These are phyloP conservation scores for Auanema sp. DNA, from an alignment of 2,888 invertebrate species.

Conservation along the genomic window DNA sequence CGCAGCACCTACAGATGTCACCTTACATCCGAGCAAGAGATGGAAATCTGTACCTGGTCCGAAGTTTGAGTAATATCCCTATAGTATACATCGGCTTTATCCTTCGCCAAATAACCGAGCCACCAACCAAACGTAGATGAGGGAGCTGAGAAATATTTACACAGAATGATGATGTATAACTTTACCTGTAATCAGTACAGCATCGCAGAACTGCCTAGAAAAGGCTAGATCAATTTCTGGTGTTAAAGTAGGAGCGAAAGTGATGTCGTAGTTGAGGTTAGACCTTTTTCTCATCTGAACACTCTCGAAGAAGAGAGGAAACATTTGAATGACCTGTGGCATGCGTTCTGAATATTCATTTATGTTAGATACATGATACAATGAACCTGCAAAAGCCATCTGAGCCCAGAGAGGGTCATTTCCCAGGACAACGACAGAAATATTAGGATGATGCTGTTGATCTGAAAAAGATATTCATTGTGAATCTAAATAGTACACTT, in stretches of 20 bases:
- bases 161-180: neutral
- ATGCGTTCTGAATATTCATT: no score
- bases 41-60: conserved; percentile 22
- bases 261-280: conserved; percentile 5
- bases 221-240: conserved; percentile 35
- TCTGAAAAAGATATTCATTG: conserved; percentile 12
- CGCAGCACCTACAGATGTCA: conserved; percentile 22
- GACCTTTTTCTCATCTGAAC: neutral
- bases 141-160: conserved; percentile 19
- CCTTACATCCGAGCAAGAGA: neutral
- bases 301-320: neutral
- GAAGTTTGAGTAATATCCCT: conserved; percentile 29
- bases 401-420: conserved; percentile 31
- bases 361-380: no score
- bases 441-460: conserved; percentile 3
- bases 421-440: conserved; percentile 28
- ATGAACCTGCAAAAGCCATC: conserved; percentile 23
- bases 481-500: neutral
- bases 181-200: conserved; percentile 31
- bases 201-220: conserved; percentile 28
- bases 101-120: conserved; percentile 32
- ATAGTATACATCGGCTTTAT: conserved; percentile 23
- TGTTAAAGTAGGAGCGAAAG: conserved; percentile 27
- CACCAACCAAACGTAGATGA: conserved; percentile 41
- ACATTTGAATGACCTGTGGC: no score